Evolutionary conservation across 2,888 invertebrate genomes (phyloP), one percentile per base, ranked within the genome.

Genomic region (Ischnus inquisitorius): DNA sequence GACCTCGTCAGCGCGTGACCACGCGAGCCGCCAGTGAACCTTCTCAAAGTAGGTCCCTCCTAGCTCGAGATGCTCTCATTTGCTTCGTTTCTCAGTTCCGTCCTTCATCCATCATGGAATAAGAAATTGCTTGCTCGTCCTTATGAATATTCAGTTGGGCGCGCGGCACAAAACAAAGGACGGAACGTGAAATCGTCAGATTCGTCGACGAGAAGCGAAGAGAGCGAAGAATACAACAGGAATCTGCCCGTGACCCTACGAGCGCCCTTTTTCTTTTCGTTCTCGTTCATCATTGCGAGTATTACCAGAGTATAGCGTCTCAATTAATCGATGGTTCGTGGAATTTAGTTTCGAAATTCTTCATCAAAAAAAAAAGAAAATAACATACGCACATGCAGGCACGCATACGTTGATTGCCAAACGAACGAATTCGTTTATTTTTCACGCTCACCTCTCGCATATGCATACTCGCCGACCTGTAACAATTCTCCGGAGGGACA

Each of bases 71-170:
- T 12, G 25, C n/a, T 67, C 60, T 41, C 74, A 41, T 64, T 78
- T 60, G 69, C 78, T 81, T 68, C 69, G 60, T 75, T n/a, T 75
- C 41, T 65, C 79, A 72, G 82, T 87, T 85, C 81, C 84, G 25
- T 72, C 65, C 77, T 78, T 81, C 88, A 90, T 90, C 88, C 87
- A 90, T 90, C 90, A 90, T 85, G 83, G 76, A 87, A 82, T 87
- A 88, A 90, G 88, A 88, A 90, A 88, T 88, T 84, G 72, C 75
- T 74, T 79, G 82, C 65, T 69, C 64, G 67, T 48, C 65, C 82
- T 75, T 86, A 90, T 90, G 90, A 89, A 90, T 90, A 90, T 90
- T 90, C 89, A 90, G 71, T 74, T 57, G 67, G 79, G 54, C 74
- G 72, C 46, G 74, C 25, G 75, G 28, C 65, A 16, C 39, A 82